Evolutionary conservation across 2,888 invertebrate species (phyloP), one percentile per base, ranked within the genome.

Genomic region (Cabera pusaria): DNA sequence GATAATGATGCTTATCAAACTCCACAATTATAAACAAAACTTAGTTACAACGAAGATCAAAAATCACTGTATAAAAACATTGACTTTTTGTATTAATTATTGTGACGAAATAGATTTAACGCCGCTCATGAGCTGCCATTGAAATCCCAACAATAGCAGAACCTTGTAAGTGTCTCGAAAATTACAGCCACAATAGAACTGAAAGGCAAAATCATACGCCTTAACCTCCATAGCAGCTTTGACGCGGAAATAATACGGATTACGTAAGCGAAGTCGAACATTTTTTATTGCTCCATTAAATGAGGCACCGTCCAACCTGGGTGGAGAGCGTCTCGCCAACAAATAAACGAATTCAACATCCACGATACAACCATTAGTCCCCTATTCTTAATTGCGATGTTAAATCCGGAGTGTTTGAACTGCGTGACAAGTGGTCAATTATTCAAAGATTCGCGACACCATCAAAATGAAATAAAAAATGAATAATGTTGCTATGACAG

Each of bases 261-360:
- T 86, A 85, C 87, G 87, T 86, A 87, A 87, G 83, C 77, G 63
- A 64, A 81, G 83, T 82, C 86, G 85, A 86, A 83, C 81, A 79
- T 85, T 87, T 87, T 87, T 87, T 87, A 87, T 85, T 83, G 79
- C 82, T 76, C 81, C 72, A 85, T 85, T 83, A 85, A 84, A 86
- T 81, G 85, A 86, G 85, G 87, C 86, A 72, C 74, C 66, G 76
- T 66, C 72, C 65, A 61, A 69, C 64, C 59, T 73, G 84, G 84
- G 84, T 85, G 83, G 80, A 80, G 72, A 79, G 73, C 71, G 71
- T 72, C 66, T 73, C 66, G 61, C 50, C 57, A 58, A 72, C 76
- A 76, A 81, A 81, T 76, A 79, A 77, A 75, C 67, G 64, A 69
- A 70, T 75, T 70, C 64, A 66, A 66, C 67, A 66, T 67, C 65